These are phyloP conservation scores for Hemiscyllium ocellatum DNA, from an alignment of 2,113 vertebrate genomes.

Conservation along the genomic window DNA sequence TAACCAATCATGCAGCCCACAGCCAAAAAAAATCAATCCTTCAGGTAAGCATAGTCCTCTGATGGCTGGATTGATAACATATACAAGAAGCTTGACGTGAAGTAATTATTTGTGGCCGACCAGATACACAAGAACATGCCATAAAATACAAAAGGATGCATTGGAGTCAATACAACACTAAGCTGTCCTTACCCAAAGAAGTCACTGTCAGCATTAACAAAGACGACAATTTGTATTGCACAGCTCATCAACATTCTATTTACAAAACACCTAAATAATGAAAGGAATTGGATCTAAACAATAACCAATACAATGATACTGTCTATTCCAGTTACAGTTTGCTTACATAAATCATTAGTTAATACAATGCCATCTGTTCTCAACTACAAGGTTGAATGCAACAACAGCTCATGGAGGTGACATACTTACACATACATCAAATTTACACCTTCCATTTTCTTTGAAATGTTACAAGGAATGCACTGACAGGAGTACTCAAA, in stretches of 20 bases:
- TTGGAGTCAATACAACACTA: neutral
- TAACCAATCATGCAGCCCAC: neutral
- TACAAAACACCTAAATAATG: neutral
- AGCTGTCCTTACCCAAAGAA: neutral
- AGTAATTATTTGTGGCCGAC: neutral
- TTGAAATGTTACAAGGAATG: neutral
- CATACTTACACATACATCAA: neutral
- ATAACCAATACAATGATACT: neutral
- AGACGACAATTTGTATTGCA: neutral
- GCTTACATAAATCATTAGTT: neutral
- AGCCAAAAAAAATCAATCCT: neutral
- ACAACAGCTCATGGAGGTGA: neutral
- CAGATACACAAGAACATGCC: neutral
- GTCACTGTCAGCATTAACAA: neutral
- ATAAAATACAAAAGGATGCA: neutral
- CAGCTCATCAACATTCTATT: neutral
- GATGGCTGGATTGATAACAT: neutral
- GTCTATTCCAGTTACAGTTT: neutral
- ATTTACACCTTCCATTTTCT: neutral
- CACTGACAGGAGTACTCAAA: neutral
- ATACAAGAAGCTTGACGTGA: neutral
- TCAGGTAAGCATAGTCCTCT: neutral
- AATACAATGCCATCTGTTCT: constrained; percentile 2
- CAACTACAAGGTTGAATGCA: neutral
- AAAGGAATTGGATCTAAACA: neutral